Conservation (phyloP, 2,797 vertebrate species). For the Semaprochilodus insignis region DNA sequence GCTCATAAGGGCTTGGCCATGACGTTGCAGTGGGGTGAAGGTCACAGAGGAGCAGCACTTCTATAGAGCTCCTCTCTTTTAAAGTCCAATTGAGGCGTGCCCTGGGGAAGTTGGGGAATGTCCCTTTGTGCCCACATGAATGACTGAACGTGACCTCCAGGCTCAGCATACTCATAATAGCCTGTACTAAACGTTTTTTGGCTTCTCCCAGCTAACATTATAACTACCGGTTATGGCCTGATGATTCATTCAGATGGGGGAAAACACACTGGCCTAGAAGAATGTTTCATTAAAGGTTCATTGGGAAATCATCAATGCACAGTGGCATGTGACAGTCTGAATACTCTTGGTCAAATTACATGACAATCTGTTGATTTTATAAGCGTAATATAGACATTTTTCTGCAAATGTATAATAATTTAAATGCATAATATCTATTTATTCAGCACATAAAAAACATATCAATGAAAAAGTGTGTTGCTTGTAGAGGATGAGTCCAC, state of each 20-base stretch:
- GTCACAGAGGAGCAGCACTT: constrained; percentile 64
- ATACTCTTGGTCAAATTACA: no score
- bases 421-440: no score
- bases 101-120: constrained; percentile 53
- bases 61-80: constrained; percentile 60
- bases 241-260: not conserved
- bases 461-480: no score
- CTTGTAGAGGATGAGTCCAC: no score
- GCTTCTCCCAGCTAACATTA: not conserved
- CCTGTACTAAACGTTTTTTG: constrained; percentile 8
- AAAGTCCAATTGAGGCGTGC: constrained; percentile 61
- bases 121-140: constrained; percentile 64
- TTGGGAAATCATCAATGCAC: no score
- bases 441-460: no score
- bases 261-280: no score
- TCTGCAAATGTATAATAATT: no score
- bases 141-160: constrained; percentile 64
- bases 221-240: not conserved
- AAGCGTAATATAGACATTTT: no score
- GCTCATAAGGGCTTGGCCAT: constrained; percentile 27
- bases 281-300: no score
- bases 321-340: no score
- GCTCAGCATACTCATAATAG: constrained; percentile 33
- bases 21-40: constrained; percentile 41
- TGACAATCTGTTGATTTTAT: no score